A percentile compares a stretch with the other conserved stretches of the same genome.
These are phyloP conservation scores for Clunio marinus DNA, from an alignment of 2,888 invertebrate species.

Conservation along the genomic window DNA sequence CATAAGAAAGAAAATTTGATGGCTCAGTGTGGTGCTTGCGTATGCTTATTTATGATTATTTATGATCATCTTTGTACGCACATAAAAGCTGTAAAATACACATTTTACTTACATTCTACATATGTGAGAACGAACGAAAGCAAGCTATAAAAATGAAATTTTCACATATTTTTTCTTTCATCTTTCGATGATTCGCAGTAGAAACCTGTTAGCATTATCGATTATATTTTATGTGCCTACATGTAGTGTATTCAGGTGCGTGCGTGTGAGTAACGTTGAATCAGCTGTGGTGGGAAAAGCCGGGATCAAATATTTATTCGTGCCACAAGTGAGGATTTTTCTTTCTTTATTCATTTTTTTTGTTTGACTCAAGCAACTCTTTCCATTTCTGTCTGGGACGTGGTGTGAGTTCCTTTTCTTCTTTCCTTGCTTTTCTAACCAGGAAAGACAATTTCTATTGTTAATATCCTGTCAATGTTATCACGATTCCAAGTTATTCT, in stretches of 20 bases:
- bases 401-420: no score
- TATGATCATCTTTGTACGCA: constrained; percentile 22
- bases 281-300: no score
- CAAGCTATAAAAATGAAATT: background rate
- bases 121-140: background rate
- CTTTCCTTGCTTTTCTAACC: no score
- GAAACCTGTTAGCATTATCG: constrained; percentile 33
- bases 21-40: no score
- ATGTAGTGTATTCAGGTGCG: background rate
- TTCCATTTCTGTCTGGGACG: background rate
- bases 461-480: no score
- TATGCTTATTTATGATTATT: constrained; percentile 5
- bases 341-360: no score
- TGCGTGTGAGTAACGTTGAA: constrained; percentile 9
- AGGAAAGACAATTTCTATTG: no score
- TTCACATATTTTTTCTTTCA: background rate
- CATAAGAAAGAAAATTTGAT: background rate
- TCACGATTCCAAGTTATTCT: no score
- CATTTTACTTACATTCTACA: constrained; percentile 13
- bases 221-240: constrained; percentile 22
- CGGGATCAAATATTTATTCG: no score
- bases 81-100: constrained; percentile 18
- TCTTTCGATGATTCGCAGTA: no score
- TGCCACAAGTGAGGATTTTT: no score
- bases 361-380: background rate